Conservation (phyloP, 2,113 vertebrate species). For the Brienomyrus brachyistius region DNA sequence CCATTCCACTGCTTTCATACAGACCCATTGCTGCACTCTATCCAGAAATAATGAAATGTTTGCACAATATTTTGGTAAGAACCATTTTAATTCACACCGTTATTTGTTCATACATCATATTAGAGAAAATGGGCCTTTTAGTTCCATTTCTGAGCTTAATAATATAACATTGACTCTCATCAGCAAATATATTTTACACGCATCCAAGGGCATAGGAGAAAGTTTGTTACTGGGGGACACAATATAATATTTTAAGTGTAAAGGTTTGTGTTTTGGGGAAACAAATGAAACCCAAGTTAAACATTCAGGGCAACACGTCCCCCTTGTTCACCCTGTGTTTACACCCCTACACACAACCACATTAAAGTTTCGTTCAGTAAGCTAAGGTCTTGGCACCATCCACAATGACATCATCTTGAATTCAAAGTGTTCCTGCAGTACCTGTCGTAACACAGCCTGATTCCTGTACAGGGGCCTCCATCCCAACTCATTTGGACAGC, state of each 20-base stretch:
- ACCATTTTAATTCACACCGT: not conserved
- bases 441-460: not conserved
- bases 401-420: not conserved
- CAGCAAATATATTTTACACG: not conserved
- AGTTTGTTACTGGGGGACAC: not conserved
- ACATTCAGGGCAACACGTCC: not conserved
- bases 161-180: not conserved
- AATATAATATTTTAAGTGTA: not conserved
- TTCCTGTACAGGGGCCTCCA: not conserved
- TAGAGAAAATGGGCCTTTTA: not conserved
- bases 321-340: not conserved
- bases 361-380: not conserved
- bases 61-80: not conserved
- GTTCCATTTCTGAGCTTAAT: not conserved
- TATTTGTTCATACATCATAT: not conserved
- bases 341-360: not conserved
- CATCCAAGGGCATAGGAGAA: not conserved
- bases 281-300: not conserved
- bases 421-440: not conserved
- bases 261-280: not conserved
- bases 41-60: not conserved
- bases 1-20: not conserved
- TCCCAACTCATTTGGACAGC: not conserved
- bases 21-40: not conserved
- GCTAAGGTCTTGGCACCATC: not conserved